Conservation (phyloP, 2,888 invertebrate genomes). For the Smittia aterrima region DNA sequence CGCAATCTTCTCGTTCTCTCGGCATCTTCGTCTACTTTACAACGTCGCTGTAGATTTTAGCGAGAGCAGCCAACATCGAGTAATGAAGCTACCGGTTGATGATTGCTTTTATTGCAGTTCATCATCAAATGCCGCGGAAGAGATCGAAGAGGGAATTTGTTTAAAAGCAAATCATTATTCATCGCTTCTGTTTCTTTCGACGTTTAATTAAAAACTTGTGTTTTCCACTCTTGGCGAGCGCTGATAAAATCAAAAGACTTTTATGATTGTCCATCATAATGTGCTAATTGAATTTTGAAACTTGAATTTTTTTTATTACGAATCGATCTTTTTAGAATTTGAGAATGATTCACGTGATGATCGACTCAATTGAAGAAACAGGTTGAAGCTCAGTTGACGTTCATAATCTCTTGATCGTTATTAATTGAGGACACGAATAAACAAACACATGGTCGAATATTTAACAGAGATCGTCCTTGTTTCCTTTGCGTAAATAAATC, state of each 20-base stretch:
- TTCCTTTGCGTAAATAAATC: too few relatives aligned
- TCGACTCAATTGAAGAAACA: not conserved
- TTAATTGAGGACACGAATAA: not conserved
- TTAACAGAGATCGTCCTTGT: too few relatives aligned
- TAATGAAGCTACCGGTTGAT: too few relatives aligned
- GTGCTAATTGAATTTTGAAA: conserved; percentile 17
- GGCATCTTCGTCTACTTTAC: too few relatives aligned
- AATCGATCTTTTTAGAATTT: too few relatives aligned
- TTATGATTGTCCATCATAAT: conserved; percentile 27
- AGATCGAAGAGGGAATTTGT: too few relatives aligned
- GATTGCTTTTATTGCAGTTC: too few relatives aligned
- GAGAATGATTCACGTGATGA: not conserved
- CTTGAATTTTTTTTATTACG: not conserved
- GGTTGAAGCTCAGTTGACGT: not conserved
- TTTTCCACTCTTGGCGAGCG: not conserved
- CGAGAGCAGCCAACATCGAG: too few relatives aligned
- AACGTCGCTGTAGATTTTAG: too few relatives aligned
- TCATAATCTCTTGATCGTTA: not conserved
- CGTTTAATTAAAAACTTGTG: conserved; percentile 6
- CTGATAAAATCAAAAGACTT: not conserved
- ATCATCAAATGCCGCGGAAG: too few relatives aligned
- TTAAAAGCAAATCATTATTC: conserved; percentile 34
- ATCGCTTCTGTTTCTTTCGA: conserved; percentile 25
- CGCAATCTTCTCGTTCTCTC: too few relatives aligned
- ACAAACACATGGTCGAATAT: too few relatives aligned